These are phyloP conservation scores for Otus sunia DNA, from an alignment of 2,113 vertebrate genomes.

Conservation along the genomic window DNA sequence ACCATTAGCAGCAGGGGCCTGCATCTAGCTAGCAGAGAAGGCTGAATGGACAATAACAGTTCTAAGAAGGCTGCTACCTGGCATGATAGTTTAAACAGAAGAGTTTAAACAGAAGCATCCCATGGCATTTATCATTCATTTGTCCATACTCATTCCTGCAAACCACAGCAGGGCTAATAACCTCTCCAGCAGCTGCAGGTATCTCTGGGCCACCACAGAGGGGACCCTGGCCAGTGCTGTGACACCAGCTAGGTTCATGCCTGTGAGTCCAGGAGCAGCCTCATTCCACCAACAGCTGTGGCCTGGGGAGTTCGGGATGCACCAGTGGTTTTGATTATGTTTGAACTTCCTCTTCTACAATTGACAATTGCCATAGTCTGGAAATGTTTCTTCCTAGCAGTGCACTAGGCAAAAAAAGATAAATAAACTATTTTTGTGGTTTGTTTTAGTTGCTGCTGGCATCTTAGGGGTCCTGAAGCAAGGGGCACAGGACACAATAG, in stretches of 20 bases:
- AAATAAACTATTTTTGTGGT: constrained; percentile 53
- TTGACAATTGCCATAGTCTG: constrained; percentile 58
- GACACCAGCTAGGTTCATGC: constrained; percentile 17
- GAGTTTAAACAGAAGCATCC: background rate
- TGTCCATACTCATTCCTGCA: background rate
- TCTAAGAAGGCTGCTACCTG: background rate
- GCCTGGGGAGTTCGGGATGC: background rate
- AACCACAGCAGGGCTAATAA: background rate
- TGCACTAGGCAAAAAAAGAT: constrained; percentile 13
- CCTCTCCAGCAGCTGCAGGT: background rate
- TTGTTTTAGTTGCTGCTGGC: constrained; percentile 33
- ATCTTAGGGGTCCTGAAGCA: constrained; percentile 11
- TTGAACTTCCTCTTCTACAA: constrained; percentile 63
- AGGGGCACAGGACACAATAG: background rate
- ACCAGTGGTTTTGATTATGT: constrained; percentile 67
- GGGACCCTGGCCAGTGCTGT: background rate
- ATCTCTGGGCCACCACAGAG: background rate
- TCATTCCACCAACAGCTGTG: constrained; percentile 28
- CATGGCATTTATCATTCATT: background rate
- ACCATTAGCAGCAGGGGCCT: background rate
- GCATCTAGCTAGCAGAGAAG: background rate
- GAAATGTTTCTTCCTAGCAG: constrained; percentile 46
- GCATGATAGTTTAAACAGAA: background rate
- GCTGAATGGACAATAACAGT: background rate
- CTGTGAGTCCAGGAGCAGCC: background rate